Evolutionary conservation across 2,888 invertebrate genomes (phyloP), one percentile per base, ranked within the genome.

Genomic region (Thymelicus acteon): DNA sequence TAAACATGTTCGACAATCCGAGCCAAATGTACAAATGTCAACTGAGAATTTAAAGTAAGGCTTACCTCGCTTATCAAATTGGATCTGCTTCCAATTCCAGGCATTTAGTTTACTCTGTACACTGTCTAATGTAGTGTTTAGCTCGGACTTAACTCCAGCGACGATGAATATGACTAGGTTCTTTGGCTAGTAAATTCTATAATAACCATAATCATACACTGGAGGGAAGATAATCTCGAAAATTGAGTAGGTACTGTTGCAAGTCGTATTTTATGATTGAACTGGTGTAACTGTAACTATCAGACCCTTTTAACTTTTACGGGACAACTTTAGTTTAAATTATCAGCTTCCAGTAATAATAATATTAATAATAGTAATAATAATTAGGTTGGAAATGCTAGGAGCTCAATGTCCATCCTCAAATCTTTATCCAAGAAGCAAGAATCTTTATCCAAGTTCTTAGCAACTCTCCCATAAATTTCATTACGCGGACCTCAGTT

Each of bases 1-100:
- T 67, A 67, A 67, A 67, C 60, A 67, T 39, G 67, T 60, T 62
- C 48, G 62, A 48, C 44, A 15, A 47, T 44, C 57, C 13, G 12
- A 52, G 24, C 48, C 40, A 31, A 67, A 13, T 49, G 39, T 60
- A 60, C 48, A 60, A 65, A 67, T 60, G 60, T 60, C 48, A 48
- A 62, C 8, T 48, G 48, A n/a, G 12, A 67, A 67, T 67, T 44
- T 47, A 66, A 58, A 66, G 67, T 60, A 39, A 58, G 19, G 67
- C 47, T 67, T 67, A 39, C 48, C 37, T 67, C 39, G 60, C 60
- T 67, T 67, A 67, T 67, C 67, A 60, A 60, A 67, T 67, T 67
- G 60, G 49, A 67, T 67, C 60, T 49, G 44, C 19, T 60, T 64
- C 7, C 60, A 48, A 19, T 66, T 67, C 31, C 6, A 49, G 49